These are phyloP conservation scores for Bursaphelenchus mucronatus DNA, from an alignment of 1,140 invertebrate genomes.

Conservation along the genomic window DNA sequence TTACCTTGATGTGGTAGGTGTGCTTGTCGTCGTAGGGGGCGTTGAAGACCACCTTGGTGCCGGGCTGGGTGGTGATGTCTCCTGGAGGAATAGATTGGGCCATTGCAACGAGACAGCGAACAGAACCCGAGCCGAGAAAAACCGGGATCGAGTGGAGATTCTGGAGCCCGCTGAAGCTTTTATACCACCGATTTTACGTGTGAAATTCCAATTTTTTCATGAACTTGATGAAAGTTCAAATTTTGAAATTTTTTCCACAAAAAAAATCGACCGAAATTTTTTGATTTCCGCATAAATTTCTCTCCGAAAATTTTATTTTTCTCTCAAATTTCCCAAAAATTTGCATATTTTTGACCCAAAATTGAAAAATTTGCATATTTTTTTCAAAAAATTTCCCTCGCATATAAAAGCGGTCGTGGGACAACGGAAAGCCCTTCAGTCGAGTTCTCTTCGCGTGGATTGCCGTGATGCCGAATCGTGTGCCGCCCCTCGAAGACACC, in stretches of 20 bases:
- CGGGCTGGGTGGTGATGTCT: constrained; percentile 35
- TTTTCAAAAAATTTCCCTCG: neutral
- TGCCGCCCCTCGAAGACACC: constrained; percentile 36
- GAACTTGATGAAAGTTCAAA: neutral
- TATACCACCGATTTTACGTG: neutral
- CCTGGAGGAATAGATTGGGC: constrained; percentile 33
- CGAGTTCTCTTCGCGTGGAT: neutral
- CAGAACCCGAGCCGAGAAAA: neutral
- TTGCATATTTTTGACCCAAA: neutral
- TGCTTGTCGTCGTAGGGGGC: constrained; percentile 47
- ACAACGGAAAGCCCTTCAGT: neutral
- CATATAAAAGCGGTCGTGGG: neutral
- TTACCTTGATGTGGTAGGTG: constrained; percentile 47
- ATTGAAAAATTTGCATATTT: too few relatives aligned
- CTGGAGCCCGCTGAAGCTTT: too few relatives aligned
- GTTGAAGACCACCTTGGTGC: constrained; percentile 41
- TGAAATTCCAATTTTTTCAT: neutral
- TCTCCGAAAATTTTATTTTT: too few relatives aligned
- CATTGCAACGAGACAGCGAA: neutral
- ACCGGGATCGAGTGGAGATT: too few relatives aligned
- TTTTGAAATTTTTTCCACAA: too few relatives aligned
- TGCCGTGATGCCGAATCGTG: constrained; percentile 10
- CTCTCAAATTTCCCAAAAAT: neutral
- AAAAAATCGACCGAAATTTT: too few relatives aligned
- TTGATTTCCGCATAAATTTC: too few relatives aligned